Evolutionary conservation across 2,888 invertebrate genomes (phyloP), one percentile per base, ranked within the genome.

Genomic region (Ormia ochracea): DNA sequence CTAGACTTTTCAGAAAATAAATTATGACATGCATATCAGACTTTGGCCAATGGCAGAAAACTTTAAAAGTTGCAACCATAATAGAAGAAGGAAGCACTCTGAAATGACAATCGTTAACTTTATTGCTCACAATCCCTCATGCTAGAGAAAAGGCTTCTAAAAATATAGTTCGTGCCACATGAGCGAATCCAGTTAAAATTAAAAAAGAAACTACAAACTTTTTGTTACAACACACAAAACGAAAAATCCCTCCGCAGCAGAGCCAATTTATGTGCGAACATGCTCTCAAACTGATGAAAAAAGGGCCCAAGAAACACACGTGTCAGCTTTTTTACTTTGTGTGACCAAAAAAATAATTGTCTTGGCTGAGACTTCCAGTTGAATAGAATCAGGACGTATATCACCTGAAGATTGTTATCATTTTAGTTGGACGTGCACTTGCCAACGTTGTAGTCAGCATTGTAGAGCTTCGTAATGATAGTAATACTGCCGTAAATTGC

Each of bases 341-440:
- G 23, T 12, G 45, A 50, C 56, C 33, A 65, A 59, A 28, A 58
- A 56, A 58, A 65, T 63, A 79, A 73, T 72, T 61, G 59, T 56
- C 78, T 56, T 66, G 63, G 10, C 28, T 9, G 36, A 68, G 36
- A 50, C 38, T 41, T 61, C 48, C 14, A 70, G 36, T 61, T 56
- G 43, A 69, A 73, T 73, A 73, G 36, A 72, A 63, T 66, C 36
- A 63, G 48, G 50, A 38, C 68, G 63, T 80, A 76, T 76, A 76
- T 76, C 68, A 76, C 76, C 68, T 48, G 65, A 80, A 82, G 83
- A 83, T 82, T 72, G 79, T 79, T 82, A 84, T 84, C 83, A 76
- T 52, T 56, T 72, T 17, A 9, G 12, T 33, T 68, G 72, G 68
- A 76, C 80, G 75, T 75, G 68, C 80, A 82, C 81, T 83, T 82